Evolutionary conservation across 2,888 invertebrate species (phyloP).

Genomic region (Steinernema carpocapsae): DNA sequence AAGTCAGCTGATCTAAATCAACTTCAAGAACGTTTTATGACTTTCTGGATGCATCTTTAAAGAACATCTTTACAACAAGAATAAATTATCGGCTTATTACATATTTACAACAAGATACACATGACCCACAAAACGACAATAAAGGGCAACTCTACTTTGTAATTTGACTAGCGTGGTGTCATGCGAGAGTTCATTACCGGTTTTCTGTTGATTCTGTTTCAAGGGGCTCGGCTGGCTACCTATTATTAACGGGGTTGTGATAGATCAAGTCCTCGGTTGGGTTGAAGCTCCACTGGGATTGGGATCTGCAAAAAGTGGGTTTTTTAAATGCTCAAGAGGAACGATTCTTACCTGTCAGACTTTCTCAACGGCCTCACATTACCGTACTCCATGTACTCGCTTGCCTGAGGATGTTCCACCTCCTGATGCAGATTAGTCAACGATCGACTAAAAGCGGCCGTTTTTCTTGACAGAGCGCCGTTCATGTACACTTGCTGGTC

Average conservation of each 20-base stretch:
- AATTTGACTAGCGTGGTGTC: neutral
- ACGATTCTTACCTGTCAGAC: neutral
- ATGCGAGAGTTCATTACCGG: constrained; percentile 12
- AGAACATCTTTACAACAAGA: no score
- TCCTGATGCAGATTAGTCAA: constrained; percentile 16
- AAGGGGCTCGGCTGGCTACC: neutral
- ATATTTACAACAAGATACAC: neutral
- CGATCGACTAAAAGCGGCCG: constrained; percentile 21
- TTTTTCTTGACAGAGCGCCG: constrained; percentile 1
- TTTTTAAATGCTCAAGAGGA: no score
- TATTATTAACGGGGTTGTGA: constrained; percentile 12
- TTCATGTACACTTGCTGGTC: neutral
- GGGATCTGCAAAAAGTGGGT: no score
- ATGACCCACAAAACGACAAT: neutral
- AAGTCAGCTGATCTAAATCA: no score
- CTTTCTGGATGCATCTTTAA: no score
- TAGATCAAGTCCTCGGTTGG: constrained; percentile 1
- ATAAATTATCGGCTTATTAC: no score
- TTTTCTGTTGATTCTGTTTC: neutral
- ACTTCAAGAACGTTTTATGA: no score
- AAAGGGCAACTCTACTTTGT: neutral
- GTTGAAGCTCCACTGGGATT: constrained; percentile 11
- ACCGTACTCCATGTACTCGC: constrained; percentile 4
- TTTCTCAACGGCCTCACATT: neutral
- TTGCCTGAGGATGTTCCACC: no score